Evolutionary conservation across 2,888 invertebrate species (phyloP).

Genomic region (Trichogramma dendrolimi): DNA sequence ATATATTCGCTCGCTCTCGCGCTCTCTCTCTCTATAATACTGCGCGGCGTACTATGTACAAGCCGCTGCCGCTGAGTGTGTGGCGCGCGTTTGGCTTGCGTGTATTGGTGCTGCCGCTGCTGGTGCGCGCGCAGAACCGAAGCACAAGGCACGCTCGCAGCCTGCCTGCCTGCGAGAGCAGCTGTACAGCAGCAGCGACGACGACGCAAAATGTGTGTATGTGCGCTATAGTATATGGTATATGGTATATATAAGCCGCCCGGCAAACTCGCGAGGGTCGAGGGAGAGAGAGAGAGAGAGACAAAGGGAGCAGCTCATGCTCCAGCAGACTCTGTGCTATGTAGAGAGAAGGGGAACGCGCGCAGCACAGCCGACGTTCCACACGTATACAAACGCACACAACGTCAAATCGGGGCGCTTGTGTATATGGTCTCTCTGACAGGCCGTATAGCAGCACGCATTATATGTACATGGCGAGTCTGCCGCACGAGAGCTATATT

Average conservation of each 20-base stretch:
- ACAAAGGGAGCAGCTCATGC: slow-evolving; percentile 10
- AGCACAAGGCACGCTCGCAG: no score
- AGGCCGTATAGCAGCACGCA: no score
- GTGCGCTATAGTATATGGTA: neutral
- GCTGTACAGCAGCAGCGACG: slow-evolving; percentile 5
- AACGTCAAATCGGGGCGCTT: no score
- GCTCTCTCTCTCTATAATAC: slow-evolving; percentile 1
- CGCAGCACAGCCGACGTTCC: no score
- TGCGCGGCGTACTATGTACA: neutral
- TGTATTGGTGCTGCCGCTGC: neutral
- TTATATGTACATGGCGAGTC: no score
- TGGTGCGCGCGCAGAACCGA: neutral
- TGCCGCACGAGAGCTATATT: no score
- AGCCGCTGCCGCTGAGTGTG: no score
- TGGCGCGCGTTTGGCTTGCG: no score
- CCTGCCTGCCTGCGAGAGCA: neutral
- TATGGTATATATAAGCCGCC: neutral
- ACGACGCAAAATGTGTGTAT: slow-evolving; percentile 2
- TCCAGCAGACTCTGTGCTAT: neutral
- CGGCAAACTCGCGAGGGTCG: neutral
- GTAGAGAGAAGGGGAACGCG: no score
- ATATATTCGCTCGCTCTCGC: neutral
- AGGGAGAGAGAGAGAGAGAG: slow-evolving; percentile 14
- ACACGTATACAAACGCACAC: no score
- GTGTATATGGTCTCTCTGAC: no score